Base-by-base conservation (phyloP, 2,797 vertebrate genomes). In the Thripadectes ignobilis region DNA sequence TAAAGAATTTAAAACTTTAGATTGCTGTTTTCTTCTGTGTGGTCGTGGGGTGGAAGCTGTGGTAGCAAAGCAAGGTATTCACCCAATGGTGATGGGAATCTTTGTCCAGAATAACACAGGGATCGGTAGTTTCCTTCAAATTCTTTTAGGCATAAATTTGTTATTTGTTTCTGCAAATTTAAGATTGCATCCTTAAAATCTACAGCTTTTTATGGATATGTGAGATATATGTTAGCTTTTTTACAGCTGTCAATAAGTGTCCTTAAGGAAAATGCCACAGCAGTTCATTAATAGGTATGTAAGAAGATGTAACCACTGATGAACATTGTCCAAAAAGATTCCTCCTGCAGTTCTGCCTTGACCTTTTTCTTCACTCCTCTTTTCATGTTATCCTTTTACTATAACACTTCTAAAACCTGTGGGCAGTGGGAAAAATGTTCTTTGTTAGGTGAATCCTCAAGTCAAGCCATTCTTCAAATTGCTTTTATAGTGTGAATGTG, bases 391-490 rank as follows among this genome's bases (percentile, higher is more conserved):
- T 78, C 32, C 62, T 91, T 87, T 83, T 69, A 72, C 36, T 85
- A 0, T 80, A 96, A 77, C 87, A 89, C 61, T 49, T 93, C 80
- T 61, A 73, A 80, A 88, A 85, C 45, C 57, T 83, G 54, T 85
- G 49, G 68, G 61, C 77, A 29, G 32, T 83, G 39, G 36, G 66
- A 49, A 91, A 91, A 91, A 80, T 54, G 8, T 77, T 93, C 51
- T 83, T 91, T 89, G 32, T 94, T 75, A 80, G 57, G 43, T 72
- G 61, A 91, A 65, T 83, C 79, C 46, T 89, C 68, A 71, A 76
- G 63, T 88, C 43, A 92, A 94, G 82, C 46, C 67, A 73, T 39
- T 87, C 45, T 82, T 69, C 63, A 38, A 48, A 63, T 91, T 34
- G 74, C 69, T 88, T 65, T 21, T 21, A 36, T 39, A 30, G 49